Conservation (phyloP, 2,113 vertebrate species). For the Brachirus orientalis region DNA sequence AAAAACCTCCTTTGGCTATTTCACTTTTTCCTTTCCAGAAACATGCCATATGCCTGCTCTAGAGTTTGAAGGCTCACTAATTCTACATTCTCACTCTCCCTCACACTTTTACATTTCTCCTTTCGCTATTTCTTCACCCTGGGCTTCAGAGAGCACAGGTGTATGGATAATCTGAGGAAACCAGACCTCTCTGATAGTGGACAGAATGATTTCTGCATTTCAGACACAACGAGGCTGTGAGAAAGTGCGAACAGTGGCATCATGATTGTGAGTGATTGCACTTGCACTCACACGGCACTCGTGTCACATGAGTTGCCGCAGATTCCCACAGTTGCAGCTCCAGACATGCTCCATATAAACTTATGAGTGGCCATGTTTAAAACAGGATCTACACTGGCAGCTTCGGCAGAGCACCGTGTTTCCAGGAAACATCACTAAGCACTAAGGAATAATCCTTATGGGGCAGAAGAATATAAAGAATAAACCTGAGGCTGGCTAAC, state of each 20-base stretch:
- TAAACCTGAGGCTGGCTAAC: slow-evolving; percentile 48
- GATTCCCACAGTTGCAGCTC: slow-evolving; percentile 39
- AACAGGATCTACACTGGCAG: slow-evolving; percentile 19
- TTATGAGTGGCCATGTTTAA: slow-evolving; percentile 29
- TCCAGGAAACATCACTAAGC: slow-evolving; percentile 27
- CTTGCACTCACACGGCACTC: slow-evolving; percentile 34
- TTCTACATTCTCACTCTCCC: not conserved
- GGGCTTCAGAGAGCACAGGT: slow-evolving; percentile 50
- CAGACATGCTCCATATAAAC: slow-evolving; percentile 42
- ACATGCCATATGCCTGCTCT: slow-evolving; percentile 41
- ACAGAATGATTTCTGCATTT: slow-evolving; percentile 29
- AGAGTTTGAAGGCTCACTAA: slow-evolving; percentile 39
- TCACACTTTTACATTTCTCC: not conserved
- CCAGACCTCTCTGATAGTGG: slow-evolving; percentile 20
- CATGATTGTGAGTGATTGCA: slow-evolving; percentile 20
- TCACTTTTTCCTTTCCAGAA: slow-evolving; percentile 47
- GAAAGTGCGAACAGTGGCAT: slow-evolving; percentile 30
- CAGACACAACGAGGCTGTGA: slow-evolving; percentile 16
- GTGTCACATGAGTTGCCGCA: slow-evolving; percentile 32
- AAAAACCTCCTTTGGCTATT: slow-evolving; percentile 51
- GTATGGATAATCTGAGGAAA: slow-evolving; percentile 50
- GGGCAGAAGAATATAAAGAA: slow-evolving; percentile 38
- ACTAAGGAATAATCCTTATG: slow-evolving; percentile 60
- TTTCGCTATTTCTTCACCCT: slow-evolving; percentile 13
- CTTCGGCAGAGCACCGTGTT: slow-evolving; percentile 32